phyloP scores from a whole-genome alignment of 2,888 invertebrate species.

The Temnothorax rugatulus region DNA sequence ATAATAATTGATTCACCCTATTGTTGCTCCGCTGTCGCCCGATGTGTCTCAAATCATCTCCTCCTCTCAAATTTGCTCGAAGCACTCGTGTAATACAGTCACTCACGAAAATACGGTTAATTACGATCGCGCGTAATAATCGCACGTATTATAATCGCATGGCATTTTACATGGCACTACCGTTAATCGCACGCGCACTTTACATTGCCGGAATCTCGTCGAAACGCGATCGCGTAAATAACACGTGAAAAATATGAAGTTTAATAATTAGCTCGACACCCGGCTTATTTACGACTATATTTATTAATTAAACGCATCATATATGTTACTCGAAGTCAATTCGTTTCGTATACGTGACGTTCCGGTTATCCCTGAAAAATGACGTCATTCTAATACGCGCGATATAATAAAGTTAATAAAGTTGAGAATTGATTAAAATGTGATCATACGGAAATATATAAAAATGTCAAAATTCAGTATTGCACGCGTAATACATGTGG shows the following conservation, averaged over 20 bases:
- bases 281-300: neutral
- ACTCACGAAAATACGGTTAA: neutral
- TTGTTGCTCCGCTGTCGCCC: neutral
- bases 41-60: neutral
- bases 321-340: neutral
- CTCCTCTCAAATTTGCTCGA: neutral
- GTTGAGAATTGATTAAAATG: neutral
- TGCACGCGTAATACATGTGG: neutral
- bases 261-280: neutral
- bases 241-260: neutral
- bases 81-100: neutral
- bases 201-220: neutral
- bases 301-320: neutral
- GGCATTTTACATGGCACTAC: neutral
- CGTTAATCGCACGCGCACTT: neutral
- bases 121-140: neutral
- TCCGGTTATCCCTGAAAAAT: neutral
- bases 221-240: neutral
- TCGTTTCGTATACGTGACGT: neutral
- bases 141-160: neutral
- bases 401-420: neutral
- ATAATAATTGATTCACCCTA: neutral
- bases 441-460: neutral
- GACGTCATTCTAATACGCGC: neutral
- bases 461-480: neutral